Conservation (phyloP, 2,113 vertebrate species). For the Podarcis cretensis region DNA sequence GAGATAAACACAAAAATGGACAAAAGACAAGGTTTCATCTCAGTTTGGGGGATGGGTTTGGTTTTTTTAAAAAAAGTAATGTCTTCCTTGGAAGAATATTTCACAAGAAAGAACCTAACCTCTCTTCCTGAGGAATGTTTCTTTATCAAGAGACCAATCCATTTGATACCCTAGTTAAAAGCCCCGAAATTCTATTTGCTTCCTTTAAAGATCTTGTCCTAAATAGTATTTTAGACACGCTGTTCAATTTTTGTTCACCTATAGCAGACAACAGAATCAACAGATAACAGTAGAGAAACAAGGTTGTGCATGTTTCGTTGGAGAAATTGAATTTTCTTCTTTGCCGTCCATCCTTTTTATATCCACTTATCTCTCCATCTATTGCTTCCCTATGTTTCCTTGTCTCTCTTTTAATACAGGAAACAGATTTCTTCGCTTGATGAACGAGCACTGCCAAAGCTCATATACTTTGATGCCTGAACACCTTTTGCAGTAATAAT, state of each 20-base stretch:
- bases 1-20: not conserved
- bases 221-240: slow-evolving; percentile 15
- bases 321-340: slow-evolving; percentile 33
- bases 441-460: slow-evolving; percentile 58
- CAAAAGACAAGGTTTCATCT: not conserved
- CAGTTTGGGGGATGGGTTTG: not conserved
- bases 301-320: slow-evolving; percentile 9
- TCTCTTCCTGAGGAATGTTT: not conserved
- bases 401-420: slow-evolving; percentile 51
- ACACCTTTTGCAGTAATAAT: slow-evolving; percentile 56
- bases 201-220: slow-evolving; percentile 6
- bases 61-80: not conserved
- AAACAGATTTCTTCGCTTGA: slow-evolving; percentile 63
- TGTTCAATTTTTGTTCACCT: slow-evolving; percentile 17
- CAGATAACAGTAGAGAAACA: slow-evolving; percentile 20
- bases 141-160: slow-evolving; percentile 1
- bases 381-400: slow-evolving; percentile 34
- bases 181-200: slow-evolving; percentile 14
- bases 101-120: not conserved
- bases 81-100: not conserved
- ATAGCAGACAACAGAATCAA: slow-evolving; percentile 21
- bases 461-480: slow-evolving; percentile 56
- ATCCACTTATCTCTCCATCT: slow-evolving; percentile 34
- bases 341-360: slow-evolving; percentile 20
- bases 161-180: slow-evolving; percentile 5